Evolutionary conservation across 2,113 vertebrate species (phyloP).

Genomic region (Microtus pennsylvanicus): DNA sequence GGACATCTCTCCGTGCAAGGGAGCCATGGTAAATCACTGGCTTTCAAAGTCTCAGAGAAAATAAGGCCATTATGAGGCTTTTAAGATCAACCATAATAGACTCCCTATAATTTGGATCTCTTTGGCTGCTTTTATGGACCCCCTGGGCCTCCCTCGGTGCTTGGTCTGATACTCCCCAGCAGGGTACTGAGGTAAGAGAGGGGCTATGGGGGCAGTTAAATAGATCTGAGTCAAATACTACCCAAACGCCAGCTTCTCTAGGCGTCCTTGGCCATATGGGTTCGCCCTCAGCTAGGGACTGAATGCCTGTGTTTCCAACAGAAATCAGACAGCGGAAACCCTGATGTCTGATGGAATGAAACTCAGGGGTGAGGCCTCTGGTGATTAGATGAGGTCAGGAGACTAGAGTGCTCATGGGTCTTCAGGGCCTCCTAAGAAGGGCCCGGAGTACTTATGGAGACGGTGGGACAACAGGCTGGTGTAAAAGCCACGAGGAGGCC

Average conservation of each 20-base stretch:
- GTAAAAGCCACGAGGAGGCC: background rate
- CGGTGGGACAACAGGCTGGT: background rate
- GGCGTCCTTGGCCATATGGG: background rate
- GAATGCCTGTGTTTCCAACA: background rate
- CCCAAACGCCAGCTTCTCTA: background rate
- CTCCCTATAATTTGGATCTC: conserved; percentile 56
- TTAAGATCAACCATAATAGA: conserved; percentile 65
- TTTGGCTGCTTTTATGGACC: conserved; percentile 52
- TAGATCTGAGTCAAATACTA: background rate
- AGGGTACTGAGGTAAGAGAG: background rate
- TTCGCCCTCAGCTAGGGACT: too few relatives aligned
- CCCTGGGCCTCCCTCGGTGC: background rate
- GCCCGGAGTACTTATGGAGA: background rate
- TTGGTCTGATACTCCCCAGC: background rate
- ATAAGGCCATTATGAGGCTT: conserved; percentile 42
- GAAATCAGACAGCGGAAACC: background rate
- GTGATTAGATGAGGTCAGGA: background rate
- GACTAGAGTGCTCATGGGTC: background rate
- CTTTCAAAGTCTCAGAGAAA: conserved; percentile 50
- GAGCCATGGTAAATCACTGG: background rate
- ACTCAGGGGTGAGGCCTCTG: background rate
- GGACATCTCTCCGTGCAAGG: background rate
- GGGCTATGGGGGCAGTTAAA: background rate
- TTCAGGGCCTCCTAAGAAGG: background rate
- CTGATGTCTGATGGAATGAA: background rate